Base-by-base conservation (phyloP, 1,140 invertebrate genomes). In the Rhysida immarginata region DNA sequence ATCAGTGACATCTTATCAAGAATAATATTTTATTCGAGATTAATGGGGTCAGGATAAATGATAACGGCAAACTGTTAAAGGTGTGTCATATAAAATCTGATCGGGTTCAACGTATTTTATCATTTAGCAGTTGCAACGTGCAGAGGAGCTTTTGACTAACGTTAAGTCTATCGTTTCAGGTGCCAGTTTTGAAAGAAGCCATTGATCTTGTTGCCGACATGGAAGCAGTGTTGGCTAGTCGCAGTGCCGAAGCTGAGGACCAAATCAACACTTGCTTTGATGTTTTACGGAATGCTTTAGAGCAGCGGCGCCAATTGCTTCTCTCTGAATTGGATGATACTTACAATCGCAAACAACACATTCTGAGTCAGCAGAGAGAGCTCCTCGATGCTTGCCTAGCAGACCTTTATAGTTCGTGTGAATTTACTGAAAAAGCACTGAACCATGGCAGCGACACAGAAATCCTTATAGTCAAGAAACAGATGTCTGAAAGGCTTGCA, bases 381-480 rank as follows among this genome's bases (percentile, higher is more conserved):
- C 62, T 67, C 20, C 58, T 77, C 44, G 67, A 75, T 43, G 65
- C 63, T 20, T 68, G 72, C 57, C 61, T 75, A 20, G 57, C 66
- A n/a, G 69, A 69, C 60, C 68, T 77, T 25, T 66, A 68, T 43
- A 71, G 64, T 56, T 70, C 70, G 55, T 74, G 72, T 61, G 68
- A 71, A 29, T 67, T 74, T 45, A 75, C 73, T 2, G 71, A 76
- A 59, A 72, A 74, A 54, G 72, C 74, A 18, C 57, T 77, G 11
- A 65, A 62, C 14, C 66, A 71, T 61, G 74, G 74, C 20, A 72
- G 66, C 55, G 74, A 74, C 55, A 77, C 72, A 18, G 74, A 76
- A 58, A 68, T 77, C 29, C 65, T 77, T 25, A 64, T 77, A 49
- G 69, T 77, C 13, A 76, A 73, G 60, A 77, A 77, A 54, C 75